Conservation (phyloP, 1,140 invertebrate genomes). For the Pseudomyrmex concolor region DNA sequence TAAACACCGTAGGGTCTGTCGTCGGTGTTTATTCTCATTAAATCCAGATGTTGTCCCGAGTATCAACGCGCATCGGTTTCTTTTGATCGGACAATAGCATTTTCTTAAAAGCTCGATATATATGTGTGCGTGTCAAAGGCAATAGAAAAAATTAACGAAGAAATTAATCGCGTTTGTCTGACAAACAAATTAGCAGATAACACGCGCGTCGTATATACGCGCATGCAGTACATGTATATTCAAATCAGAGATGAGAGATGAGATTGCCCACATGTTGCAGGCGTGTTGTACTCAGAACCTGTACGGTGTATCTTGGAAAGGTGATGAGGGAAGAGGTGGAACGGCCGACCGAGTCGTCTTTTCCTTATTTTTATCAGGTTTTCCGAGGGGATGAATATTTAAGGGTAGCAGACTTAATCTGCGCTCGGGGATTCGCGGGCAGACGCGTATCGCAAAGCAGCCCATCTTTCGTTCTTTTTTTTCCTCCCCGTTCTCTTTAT, state of each 20-base stretch:
- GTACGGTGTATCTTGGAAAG: conserved; percentile 60
- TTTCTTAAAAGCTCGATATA: conserved; percentile 12
- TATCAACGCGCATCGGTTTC: conserved; percentile 18
- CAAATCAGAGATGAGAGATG: conserved; percentile 33
- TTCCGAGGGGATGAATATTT: conserved; percentile 83
- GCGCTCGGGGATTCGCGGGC: conserved; percentile 80
- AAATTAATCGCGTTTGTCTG: not conserved
- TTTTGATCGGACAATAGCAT: not conserved
- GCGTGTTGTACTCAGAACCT: conserved; percentile 39
- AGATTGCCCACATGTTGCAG: conserved; percentile 69
- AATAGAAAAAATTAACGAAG: no score
- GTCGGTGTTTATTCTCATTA: conserved; percentile 41
- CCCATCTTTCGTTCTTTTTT: conserved; percentile 66
- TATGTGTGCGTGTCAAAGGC: no score
- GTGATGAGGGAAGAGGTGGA: conserved; percentile 28
- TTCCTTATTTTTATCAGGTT: conserved; percentile 82
- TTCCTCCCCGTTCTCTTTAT: conserved; percentile 58
- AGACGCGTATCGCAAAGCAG: conserved; percentile 80
- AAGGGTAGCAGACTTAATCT: conserved; percentile 82
- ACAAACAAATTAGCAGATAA: not conserved
- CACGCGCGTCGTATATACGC: no score
- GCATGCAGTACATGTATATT: not conserved
- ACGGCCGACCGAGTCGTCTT: conserved; percentile 63
- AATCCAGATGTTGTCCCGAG: conserved; percentile 13
- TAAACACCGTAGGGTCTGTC: conserved; percentile 72